phyloP scores from a whole-genome alignment of 2,113 vertebrate species.

The Zapus hudsonius region DNA sequence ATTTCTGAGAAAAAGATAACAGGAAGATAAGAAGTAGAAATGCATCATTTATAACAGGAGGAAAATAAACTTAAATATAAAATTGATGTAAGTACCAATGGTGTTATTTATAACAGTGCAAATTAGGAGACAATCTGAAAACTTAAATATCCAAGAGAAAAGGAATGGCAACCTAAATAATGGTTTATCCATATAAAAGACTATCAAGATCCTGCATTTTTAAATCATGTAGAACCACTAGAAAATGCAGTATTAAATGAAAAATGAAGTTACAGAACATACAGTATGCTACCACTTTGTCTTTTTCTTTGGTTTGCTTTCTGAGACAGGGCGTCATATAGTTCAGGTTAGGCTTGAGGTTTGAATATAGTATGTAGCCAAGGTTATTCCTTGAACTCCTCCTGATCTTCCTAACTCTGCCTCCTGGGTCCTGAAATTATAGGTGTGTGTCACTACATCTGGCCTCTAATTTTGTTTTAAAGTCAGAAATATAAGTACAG shows the following conservation, averaged over 20 bases:
- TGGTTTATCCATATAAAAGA: background rate
- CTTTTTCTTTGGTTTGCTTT: background rate
- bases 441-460: too few relatives aligned
- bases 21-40: background rate
- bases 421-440: background rate
- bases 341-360: background rate
- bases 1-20: background rate
- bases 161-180: background rate
- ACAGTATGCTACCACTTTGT: background rate
- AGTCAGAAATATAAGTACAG: conserved; percentile 9
- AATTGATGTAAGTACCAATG: background rate
- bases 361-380: background rate
- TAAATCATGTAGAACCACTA: background rate
- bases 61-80: background rate
- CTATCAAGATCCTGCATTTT: conserved; percentile 21
- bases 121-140: background rate
- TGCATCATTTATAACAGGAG: background rate
- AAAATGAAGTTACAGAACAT: background rate
- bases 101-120: background rate
- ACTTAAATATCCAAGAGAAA: background rate
- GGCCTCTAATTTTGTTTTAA: background rate
- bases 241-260: conserved; percentile 4
- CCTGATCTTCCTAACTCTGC: background rate
- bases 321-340: too few relatives aligned
- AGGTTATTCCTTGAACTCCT: background rate